Percentiles rank a stretch among this genome's conserved stretches.
These are phyloP conservation scores for Cordilura impudica DNA, from an alignment of 2,888 invertebrate genomes.

Conservation along the genomic window DNA sequence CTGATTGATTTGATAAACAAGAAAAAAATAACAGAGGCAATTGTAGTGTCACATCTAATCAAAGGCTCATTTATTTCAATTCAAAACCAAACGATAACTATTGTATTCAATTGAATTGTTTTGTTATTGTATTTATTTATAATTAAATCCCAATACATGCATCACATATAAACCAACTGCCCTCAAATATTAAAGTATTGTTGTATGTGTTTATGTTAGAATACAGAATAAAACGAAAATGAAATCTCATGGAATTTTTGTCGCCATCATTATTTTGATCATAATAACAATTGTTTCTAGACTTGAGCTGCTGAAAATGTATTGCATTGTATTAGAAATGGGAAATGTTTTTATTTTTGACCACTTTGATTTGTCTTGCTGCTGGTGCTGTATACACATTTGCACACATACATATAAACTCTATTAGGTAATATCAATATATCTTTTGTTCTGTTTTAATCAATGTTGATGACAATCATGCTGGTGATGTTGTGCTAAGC, in stretches of 20 bases:
- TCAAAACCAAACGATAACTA: slow-evolving; percentile 54
- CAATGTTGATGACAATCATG: slow-evolving; percentile 58
- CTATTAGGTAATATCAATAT: slow-evolving; percentile 50
- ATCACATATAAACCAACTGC: not conserved
- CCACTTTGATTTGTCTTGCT: slow-evolving; percentile 50
- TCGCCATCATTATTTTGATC: slow-evolving; percentile 23
- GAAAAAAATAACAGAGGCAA: not conserved
- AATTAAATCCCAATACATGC: not conserved
- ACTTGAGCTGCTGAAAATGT: slow-evolving; percentile 57
- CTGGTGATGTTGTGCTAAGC: slow-evolving; percentile 24
- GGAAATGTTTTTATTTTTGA: slow-evolving; percentile 58
- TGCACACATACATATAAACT: not conserved
- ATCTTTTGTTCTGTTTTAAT: slow-evolving; percentile 60
- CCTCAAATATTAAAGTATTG: slow-evolving; percentile 14
- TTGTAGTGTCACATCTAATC: slow-evolving; percentile 58
- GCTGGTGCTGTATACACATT: not conserved
- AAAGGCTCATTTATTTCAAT: slow-evolving; percentile 63
- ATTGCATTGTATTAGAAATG: slow-evolving; percentile 46
- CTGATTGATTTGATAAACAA: no score
- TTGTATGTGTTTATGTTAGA: not conserved
- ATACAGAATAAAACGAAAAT: no score
- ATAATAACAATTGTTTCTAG: slow-evolving; percentile 48
- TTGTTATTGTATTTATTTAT: slow-evolving; percentile 20
- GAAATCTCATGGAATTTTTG: not conserved
- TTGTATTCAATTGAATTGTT: slow-evolving; percentile 59